Evolutionary conservation across 2,888 invertebrate genomes (phyloP), one percentile per base, ranked within the genome.

Genomic region (Phlogophora meticulosa): DNA sequence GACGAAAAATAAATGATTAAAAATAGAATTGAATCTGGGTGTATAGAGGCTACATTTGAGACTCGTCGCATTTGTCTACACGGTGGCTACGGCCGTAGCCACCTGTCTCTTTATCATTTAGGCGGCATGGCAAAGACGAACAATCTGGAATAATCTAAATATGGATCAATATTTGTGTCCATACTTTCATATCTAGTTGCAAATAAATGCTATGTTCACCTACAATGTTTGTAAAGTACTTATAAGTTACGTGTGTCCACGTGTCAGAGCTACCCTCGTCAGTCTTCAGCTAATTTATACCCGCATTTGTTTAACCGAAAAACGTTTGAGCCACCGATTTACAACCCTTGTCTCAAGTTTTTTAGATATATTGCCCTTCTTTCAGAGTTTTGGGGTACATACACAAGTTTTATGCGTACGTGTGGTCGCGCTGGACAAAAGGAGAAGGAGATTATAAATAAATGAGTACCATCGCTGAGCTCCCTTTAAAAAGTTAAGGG

Each of bases 301-400:
- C 87, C 90, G 82, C 89, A 90, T 93, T 93, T 93, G 92, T 92
- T 93, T 92, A 88, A 92, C 94, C 92, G 89, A 93, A 93, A 92
- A 94, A 92, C 93, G 89, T 92, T 92, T 91, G 89, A 88, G 87
- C 85, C 84, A 66, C 86, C 91, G 91, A 93, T 94, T 93, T 92
- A 93, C 91, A 89, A 84, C 87, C 85, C 85, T 85, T 89, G 91
- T 91, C 92, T 86, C 85, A 91, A 93, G 89, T 93, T 92, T 91
- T 90, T 87, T 78, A 76, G 83, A 88, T 86, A 83, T 83, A 87
- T 90, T 77, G 81, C 85, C 85, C 86, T 90, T 88, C 88, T 89
- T 91, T 82, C 78, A 64, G 24, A 55, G 66, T 72, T 66, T 70
- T 24, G 34, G 61, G 15, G 55, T 59, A 73, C 24, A 61, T 55